These are phyloP conservation scores for Diceros bicornis DNA, from an alignment of 2,797 vertebrate species.

Conservation along the genomic window DNA sequence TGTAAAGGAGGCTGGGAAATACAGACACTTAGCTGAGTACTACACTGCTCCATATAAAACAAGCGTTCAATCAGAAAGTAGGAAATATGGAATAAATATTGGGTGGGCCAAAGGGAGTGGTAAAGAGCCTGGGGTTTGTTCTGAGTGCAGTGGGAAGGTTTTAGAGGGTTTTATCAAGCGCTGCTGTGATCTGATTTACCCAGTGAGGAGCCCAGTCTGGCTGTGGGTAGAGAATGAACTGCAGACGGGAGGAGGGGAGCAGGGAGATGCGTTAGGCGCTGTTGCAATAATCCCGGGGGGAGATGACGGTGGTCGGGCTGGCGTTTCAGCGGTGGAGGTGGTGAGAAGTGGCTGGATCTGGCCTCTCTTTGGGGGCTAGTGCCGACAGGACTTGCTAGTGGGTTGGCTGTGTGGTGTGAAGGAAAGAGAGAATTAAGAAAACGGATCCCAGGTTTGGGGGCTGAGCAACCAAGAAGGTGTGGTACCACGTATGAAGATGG, in stretches of 20 bases:
- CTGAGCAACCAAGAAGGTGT: not conserved
- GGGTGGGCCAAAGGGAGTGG: not conserved
- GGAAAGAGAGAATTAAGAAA: not conserved
- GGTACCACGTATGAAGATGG: not conserved
- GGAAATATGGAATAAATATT: not conserved
- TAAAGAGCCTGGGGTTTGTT: not conserved
- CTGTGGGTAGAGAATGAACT: not conserved
- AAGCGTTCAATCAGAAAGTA: not conserved
- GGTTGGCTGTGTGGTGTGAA: not conserved
- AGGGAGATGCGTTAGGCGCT: not conserved
- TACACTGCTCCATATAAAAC: not conserved
- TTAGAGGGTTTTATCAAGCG: not conserved
- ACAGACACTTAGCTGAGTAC: not conserved
- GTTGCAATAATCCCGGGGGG: not conserved
- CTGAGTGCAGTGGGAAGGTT: not conserved
- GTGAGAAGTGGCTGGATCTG: not conserved
- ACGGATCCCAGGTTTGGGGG: not conserved
- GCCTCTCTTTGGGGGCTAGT: not conserved
- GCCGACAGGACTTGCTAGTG: not conserved
- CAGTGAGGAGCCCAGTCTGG: not conserved
- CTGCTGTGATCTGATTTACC: not conserved
- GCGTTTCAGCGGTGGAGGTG: not conserved
- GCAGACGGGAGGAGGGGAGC: not conserved
- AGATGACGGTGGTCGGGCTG: not conserved
- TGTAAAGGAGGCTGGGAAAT: not conserved